These are phyloP conservation scores for Seira ritae DNA, from an alignment of 2,888 invertebrate genomes.

Conservation along the genomic window DNA sequence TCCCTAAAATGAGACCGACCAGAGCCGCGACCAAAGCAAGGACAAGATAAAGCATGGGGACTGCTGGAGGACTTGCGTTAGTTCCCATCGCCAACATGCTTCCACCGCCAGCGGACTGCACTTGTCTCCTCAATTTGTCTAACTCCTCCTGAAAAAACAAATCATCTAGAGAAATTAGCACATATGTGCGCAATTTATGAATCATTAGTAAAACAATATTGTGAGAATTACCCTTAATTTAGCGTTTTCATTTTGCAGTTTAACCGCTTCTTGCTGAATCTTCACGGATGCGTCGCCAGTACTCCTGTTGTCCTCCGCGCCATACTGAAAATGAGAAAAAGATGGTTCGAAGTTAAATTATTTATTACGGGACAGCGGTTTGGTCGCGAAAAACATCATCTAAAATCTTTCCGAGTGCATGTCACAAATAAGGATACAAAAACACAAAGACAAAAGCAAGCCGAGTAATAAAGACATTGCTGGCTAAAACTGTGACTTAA, in stretches of 20 bases:
- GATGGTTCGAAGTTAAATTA: no score
- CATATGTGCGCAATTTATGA: no score
- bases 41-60: conserved; percentile 81
- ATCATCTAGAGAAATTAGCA: no score
- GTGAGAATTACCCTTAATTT: conserved; percentile 84
- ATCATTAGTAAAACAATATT: no score
- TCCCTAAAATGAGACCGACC: conserved; percentile 86
- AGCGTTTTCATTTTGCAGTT: conserved; percentile 83
- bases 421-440: no score
- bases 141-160: conserved; percentile 70
- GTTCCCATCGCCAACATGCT: conserved; percentile 74
- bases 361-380: no score
- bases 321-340: conserved; percentile 49
- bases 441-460: no score
- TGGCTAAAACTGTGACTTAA: no score
- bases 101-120: conserved; percentile 74
- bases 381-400: no score
- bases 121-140: conserved; percentile 66
- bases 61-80: conserved; percentile 80
- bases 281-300: conserved; percentile 46
- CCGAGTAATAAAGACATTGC: no score
- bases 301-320: conserved; percentile 61
- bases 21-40: conserved; percentile 83
- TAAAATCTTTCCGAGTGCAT: no score
- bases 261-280: conserved; percentile 53